Evolutionary conservation across 2,888 invertebrate species (phyloP).

Genomic region (Eilema griseolum): DNA sequence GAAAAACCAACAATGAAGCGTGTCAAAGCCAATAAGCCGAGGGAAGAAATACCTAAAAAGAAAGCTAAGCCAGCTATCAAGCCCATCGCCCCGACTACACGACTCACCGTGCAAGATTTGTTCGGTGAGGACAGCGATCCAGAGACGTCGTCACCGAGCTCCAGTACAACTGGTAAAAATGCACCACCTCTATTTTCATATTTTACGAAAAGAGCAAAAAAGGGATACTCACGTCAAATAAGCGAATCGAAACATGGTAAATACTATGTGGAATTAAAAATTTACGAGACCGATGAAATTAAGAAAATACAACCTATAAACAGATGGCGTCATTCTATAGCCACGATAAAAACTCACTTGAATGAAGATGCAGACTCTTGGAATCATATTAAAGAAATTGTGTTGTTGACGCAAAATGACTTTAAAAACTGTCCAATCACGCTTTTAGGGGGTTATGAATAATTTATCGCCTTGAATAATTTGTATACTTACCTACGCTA

Average conservation of each 20-base stretch:
- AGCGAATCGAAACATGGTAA: background rate
- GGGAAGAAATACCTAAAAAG: background rate
- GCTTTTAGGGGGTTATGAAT: background rate
- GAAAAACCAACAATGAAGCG: too few species aligned
- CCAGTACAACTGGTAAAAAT: background rate
- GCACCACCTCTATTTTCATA: background rate
- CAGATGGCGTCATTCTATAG: background rate
- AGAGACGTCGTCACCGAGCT: too few species aligned
- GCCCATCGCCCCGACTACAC: background rate
- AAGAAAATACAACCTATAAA: background rate
- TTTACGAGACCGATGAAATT: background rate
- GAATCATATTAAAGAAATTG: background rate
- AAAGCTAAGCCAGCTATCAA: background rate
- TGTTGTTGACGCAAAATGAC: background rate
- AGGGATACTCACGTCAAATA: background rate
- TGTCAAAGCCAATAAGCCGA: too few species aligned
- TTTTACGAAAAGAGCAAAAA: background rate
- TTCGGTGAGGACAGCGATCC: background rate
- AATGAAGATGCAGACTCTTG: background rate
- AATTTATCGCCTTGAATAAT: background rate
- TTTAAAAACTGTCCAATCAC: background rate
- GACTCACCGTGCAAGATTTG: background rate
- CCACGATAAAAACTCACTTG: background rate
- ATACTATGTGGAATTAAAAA: slow-evolving; percentile 4
- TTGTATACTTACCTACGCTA: background rate